A percentile compares a stretch with the other conserved stretches of the same genome.
Conservation (phyloP, 2,797 vertebrate species). For the Lutjanus campechanus region DNA sequence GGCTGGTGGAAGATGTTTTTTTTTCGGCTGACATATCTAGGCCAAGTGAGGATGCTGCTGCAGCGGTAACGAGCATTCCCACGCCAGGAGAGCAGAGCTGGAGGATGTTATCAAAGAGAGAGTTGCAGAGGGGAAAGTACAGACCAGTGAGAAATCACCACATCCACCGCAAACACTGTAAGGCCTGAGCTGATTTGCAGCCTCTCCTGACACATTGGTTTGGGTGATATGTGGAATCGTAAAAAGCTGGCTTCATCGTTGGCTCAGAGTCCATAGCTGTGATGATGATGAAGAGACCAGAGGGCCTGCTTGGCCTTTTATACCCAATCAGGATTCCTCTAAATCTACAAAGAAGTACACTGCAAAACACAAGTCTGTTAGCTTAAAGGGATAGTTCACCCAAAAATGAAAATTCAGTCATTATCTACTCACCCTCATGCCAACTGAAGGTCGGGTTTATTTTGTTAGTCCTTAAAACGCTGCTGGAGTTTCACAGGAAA, state of each 20-base stretch:
- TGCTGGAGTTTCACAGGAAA: too few relatives aligned
- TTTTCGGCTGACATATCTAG: conserved; percentile 35
- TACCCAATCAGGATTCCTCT: not conserved
- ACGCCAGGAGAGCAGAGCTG: not conserved
- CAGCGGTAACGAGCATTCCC: conserved; percentile 8
- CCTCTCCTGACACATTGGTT: not conserved
- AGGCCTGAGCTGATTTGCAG: conserved; percentile 13
- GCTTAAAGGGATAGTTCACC: not conserved
- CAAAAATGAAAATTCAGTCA: too few relatives aligned
- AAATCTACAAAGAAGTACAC: not conserved
- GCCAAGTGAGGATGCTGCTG: conserved; percentile 15
- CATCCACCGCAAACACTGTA: not conserved
- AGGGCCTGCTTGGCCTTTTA: not conserved
- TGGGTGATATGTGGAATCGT: conserved; percentile 11
- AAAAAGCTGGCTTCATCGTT: conserved; percentile 1
- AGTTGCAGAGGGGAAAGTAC: conserved; percentile 1
- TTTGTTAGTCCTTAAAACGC: too few relatives aligned
- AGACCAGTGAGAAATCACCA: not conserved
- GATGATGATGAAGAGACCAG: not conserved
- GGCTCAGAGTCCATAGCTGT: not conserved
- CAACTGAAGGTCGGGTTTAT: too few relatives aligned
- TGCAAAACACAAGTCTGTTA: not conserved
- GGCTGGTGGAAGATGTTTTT: conserved; percentile 16
- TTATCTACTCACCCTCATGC: too few relatives aligned
- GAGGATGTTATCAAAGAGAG: conserved; percentile 4